These are phyloP conservation scores for Saxidomus purpurata DNA, from an alignment of 1,140 invertebrate genomes.

Conservation along the genomic window DNA sequence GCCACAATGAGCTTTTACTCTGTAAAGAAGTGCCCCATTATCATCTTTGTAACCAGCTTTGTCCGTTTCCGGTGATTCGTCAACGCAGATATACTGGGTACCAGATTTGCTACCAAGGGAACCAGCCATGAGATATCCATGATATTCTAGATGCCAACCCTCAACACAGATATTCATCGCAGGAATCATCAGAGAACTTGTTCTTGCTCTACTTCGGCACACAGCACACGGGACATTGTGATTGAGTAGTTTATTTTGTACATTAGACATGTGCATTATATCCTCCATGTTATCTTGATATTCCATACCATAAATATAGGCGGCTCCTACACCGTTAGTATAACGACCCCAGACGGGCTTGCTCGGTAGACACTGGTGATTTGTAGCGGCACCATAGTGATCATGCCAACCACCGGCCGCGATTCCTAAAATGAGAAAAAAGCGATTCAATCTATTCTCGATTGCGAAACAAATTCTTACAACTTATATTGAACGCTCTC, in stretches of 20 bases:
- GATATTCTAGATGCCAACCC: slow-evolving; percentile 72
- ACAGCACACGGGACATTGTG: slow-evolving; percentile 68
- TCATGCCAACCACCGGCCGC: not conserved
- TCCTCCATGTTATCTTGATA: not conserved
- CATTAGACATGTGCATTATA: not conserved
- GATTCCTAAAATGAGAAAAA: not conserved
- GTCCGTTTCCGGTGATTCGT: slow-evolving; percentile 39
- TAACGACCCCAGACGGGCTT: not conserved
- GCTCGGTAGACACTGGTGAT: not conserved
- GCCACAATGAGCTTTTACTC: not conserved
- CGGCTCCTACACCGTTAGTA: not conserved
- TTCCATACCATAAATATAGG: slow-evolving; percentile 21
- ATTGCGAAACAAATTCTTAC: no score
- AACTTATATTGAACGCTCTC: no score
- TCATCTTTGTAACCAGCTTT: not conserved
- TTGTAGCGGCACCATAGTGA: not conserved
- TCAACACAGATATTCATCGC: slow-evolving; percentile 61
- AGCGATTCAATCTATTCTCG: not conserved
- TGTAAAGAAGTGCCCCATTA: no score
- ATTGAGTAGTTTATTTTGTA: not conserved
- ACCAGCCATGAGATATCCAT: slow-evolving; percentile 56
- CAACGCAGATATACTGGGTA: slow-evolving; percentile 38
- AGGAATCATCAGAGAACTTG: slow-evolving; percentile 70
- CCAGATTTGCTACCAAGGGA: not conserved
- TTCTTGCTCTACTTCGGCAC: slow-evolving; percentile 32